Evolutionary conservation across 1,140 invertebrate species (phyloP).

Genomic region (Elysia chlorotica): DNA sequence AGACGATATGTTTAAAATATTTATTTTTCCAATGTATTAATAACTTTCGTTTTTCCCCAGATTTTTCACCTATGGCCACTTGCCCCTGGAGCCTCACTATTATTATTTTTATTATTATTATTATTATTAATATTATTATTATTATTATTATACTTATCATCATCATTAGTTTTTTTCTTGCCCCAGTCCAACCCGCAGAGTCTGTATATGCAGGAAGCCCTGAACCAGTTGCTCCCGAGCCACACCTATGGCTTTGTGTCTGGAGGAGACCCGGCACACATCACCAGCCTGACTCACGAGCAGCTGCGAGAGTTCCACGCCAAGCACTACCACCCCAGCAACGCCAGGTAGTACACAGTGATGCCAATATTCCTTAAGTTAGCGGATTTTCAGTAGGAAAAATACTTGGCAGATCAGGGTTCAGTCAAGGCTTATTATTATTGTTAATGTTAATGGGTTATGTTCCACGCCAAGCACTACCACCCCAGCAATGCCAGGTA

Average conservation of each 20-base stretch:
- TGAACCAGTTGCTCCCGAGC: slow-evolving; percentile 80
- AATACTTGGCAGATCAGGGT: too few species aligned
- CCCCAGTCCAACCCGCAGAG: slow-evolving; percentile 75
- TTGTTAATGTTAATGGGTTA: too few species aligned
- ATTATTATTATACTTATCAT: too few species aligned
- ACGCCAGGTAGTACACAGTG: too few species aligned
- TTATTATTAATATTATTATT: too few species aligned
- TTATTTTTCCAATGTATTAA: not conserved
- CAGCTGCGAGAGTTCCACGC: slow-evolving; percentile 84
- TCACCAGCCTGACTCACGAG: slow-evolving; percentile 81
- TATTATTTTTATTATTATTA: too few species aligned
- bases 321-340: slow-evolving; percentile 90
- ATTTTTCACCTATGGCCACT: slow-evolving; percentile 91
- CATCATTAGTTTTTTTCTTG: too few species aligned
- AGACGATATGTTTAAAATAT: not conserved
- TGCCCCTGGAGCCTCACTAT: slow-evolving; percentile 77
- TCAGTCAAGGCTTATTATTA: too few species aligned
- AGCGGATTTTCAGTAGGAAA: too few species aligned
- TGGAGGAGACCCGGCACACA: slow-evolving; percentile 86
- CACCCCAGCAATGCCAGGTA: too few species aligned
- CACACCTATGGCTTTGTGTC: slow-evolving; percentile 87
- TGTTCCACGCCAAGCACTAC: slow-evolving; percentile 80
- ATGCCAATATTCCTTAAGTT: too few species aligned
- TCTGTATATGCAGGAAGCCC: slow-evolving; percentile 77
- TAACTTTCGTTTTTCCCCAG: slow-evolving; percentile 32